Evolutionary conservation across 2,888 invertebrate genomes (phyloP).

Genomic region (Melinopterus prodromus): DNA sequence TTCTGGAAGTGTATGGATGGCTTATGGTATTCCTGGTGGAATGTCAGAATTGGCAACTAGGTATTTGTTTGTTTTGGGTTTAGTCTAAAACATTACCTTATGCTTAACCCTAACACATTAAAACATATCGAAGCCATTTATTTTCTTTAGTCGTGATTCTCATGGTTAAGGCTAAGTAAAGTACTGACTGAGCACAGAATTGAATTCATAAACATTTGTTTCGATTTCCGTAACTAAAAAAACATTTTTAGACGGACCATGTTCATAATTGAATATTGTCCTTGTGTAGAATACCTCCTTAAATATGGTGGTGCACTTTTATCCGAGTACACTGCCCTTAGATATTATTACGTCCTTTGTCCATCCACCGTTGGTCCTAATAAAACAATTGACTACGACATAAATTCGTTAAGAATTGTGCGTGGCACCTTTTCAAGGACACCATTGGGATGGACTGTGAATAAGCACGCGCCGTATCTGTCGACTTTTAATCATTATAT

Average conservation of each 20-base stretch:
- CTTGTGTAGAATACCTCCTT: not conserved
- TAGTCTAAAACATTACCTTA: too few species aligned
- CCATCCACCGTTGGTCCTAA: not conserved
- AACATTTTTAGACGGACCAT: not conserved
- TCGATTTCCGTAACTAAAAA: not conserved
- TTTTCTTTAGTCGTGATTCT: too few species aligned
- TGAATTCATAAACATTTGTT: not conserved
- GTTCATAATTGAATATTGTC: not conserved
- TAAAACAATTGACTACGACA: not conserved
- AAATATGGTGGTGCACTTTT: not conserved
- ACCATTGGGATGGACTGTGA: constrained; percentile 42
- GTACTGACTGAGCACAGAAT: too few species aligned
- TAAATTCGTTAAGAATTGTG: not conserved
- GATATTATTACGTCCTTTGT: not conserved
- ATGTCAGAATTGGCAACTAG: not conserved
- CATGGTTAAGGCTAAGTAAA: too few species aligned
- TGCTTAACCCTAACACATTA: too few species aligned
- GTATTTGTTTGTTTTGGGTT: not conserved
- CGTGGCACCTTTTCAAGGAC: not conserved
- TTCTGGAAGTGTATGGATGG: not conserved
- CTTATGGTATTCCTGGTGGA: not conserved
- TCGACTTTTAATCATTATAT: constrained; percentile 40
- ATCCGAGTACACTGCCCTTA: not conserved
- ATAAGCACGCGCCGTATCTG: constrained; percentile 43
- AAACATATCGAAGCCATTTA: too few species aligned